Conservation (phyloP, 2,797 vertebrate species). For the Dermochelys coriacea region DNA sequence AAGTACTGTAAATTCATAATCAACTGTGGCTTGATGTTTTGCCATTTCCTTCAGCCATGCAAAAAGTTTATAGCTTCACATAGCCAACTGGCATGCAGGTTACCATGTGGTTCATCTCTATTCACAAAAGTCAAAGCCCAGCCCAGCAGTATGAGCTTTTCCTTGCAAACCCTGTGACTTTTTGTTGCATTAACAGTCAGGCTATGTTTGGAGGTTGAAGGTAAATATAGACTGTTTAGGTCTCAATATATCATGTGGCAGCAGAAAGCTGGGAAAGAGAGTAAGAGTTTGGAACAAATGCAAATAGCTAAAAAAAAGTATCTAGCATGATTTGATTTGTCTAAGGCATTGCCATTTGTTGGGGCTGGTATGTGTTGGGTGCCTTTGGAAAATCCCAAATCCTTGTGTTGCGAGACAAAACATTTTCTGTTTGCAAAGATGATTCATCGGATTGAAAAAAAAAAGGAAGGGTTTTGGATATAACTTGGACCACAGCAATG, state of each 20-base stretch:
- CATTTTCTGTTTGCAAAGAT: neutral
- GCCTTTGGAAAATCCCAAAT: neutral
- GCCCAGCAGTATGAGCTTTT: neutral
- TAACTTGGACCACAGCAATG: fast-evolving
- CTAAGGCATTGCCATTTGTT: neutral
- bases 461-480: neutral
- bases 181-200: neutral
- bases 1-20: neutral
- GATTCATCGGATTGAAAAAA: fast-evolving
- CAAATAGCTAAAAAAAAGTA: neutral
- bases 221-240: neutral
- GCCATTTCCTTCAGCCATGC: neutral
- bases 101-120: neutral
- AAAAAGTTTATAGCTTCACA: neutral
- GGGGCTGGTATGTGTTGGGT: neutral
- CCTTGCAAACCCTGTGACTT: neutral
- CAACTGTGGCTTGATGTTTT: neutral
- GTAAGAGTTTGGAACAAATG: neutral
- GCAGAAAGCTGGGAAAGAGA: neutral
- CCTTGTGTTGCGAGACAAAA: neutral
- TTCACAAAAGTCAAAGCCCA: neutral
- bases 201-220: neutral
- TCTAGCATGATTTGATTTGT: neutral
- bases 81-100: neutral
- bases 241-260: neutral